Conservation (phyloP, 2,888 invertebrate species). For the Drosophila fungiperda region DNA sequence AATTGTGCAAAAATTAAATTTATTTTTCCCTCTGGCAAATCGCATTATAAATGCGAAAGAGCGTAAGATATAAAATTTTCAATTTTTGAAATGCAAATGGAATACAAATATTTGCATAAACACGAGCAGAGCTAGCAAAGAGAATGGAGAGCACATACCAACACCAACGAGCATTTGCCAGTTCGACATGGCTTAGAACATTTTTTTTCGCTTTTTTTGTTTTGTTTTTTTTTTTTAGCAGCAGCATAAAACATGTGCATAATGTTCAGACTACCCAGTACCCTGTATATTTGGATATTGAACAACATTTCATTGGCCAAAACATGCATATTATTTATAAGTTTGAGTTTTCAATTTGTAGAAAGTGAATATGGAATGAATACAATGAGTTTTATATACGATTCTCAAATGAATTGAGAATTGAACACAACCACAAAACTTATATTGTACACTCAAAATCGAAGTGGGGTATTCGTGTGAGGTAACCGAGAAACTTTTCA, state of each 20-base stretch:
- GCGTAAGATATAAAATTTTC: conserved; percentile 70
- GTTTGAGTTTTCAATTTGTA: background rate
- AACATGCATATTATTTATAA: background rate
- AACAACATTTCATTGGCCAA: background rate
- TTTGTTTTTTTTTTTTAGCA: background rate
- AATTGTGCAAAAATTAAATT: conserved; percentile 67
- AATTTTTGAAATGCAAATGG: conserved; percentile 80
- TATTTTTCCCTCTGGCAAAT: conserved; percentile 49
- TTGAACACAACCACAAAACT: background rate
- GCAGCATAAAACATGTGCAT: background rate
- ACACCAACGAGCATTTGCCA: conserved; percentile 41
- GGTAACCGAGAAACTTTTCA: background rate
- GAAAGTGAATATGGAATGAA: background rate
- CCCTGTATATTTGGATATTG: conserved; percentile 8
- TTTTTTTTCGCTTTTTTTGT: background rate
- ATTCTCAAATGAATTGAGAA: background rate
- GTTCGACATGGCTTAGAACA: conserved; percentile 34
- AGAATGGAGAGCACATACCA: conserved; percentile 43
- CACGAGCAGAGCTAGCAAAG: conserved; percentile 49
- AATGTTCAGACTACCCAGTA: background rate
- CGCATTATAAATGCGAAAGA: conserved; percentile 66
- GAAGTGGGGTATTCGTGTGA: background rate
- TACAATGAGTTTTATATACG: background rate
- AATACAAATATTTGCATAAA: conserved; percentile 81
- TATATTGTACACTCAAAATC: background rate